A percentile compares a stretch with the other conserved stretches of the same genome.
Evolutionary conservation across 2,113 vertebrate genomes (phyloP).

Genomic region (Anoplopoma fimbria): DNA sequence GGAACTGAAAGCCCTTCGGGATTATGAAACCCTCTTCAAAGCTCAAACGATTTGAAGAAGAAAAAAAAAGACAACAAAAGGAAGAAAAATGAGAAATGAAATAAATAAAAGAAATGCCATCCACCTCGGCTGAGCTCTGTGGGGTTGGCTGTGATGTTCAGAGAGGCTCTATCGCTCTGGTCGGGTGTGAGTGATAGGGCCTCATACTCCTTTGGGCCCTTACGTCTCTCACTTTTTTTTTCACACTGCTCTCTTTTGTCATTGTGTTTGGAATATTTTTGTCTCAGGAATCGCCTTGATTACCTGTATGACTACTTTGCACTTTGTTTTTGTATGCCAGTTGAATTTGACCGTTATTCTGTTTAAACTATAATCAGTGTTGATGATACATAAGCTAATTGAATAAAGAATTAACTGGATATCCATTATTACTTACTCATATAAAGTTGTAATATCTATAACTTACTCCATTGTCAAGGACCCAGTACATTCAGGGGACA

Average conservation of each 20-base stretch:
- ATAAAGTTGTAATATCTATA: no score
- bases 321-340: neutral
- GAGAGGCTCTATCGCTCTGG: neutral
- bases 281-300: neutral
- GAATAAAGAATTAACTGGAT: no score
- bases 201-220: neutral
- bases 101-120: neutral
- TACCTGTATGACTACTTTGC: neutral
- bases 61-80: neutral
- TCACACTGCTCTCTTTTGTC: neutral
- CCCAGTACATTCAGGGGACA: no score
- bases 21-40: neutral
- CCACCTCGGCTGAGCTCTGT: neutral
- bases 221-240: neutral
- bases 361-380: no score
- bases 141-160: conserved; percentile 22
- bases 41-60: neutral
- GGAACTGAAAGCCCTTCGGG: neutral
- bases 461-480: no score
- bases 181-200: neutral
- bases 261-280: neutral
- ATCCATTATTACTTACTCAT: no score
- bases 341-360: neutral
- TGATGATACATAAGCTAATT: no score
- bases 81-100: neutral